Evolutionary conservation across 2,888 invertebrate genomes (phyloP).

Genomic region (Athalia circularis): DNA sequence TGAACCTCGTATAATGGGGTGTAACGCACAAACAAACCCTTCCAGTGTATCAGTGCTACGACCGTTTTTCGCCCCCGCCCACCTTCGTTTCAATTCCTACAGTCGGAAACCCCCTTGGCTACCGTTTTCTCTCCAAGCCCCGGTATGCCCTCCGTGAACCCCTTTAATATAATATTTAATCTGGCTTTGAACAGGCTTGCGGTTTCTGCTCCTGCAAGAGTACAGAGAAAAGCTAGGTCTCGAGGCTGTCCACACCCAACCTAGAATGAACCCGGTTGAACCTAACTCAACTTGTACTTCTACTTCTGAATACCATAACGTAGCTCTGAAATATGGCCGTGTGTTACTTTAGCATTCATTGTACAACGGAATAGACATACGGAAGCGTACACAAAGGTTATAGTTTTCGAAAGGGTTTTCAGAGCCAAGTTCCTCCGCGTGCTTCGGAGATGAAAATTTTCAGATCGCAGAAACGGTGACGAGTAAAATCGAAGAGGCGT

Average conservation of each 20-base stretch:
- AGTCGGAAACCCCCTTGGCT: conserved; percentile 29
- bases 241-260: conserved; percentile 40
- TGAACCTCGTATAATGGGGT: conserved; percentile 43
- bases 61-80: conserved; percentile 34
- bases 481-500: background rate
- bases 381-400: conserved; percentile 7
- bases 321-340: conserved; percentile 24
- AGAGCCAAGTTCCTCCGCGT: background rate
- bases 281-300: conserved; percentile 25
- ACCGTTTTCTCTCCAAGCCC: conserved; percentile 56
- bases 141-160: conserved; percentile 69
- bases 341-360: conserved; percentile 34
- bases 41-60: conserved; percentile 37
- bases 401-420: conserved; percentile 22
- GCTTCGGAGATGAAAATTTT: background rate
- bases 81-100: no score
- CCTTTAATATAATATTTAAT: conserved; percentile 75
- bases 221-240: conserved; percentile 55
- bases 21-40: conserved; percentile 45
- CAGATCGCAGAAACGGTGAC: background rate
- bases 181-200: conserved; percentile 74
- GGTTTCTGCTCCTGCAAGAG: conserved; percentile 69
- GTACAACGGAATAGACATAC: no score
- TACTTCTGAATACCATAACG: conserved; percentile 15
- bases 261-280: conserved; percentile 9